Base-by-base conservation (phyloP, 2,797 vertebrate species). In the Microtus californicus region DNA sequence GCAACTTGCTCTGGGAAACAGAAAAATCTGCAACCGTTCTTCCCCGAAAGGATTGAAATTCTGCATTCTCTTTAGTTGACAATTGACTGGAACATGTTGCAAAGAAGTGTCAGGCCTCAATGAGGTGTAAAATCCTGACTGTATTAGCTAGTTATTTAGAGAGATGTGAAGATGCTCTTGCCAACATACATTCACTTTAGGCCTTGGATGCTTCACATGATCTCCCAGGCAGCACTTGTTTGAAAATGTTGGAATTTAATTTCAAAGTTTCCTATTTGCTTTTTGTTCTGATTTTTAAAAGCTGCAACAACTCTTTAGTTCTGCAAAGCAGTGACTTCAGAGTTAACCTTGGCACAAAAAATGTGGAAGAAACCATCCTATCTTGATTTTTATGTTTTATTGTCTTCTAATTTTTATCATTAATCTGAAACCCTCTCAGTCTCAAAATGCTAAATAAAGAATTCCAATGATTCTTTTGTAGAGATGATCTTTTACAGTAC, bases 61-160 rank as follows among this genome's bases (percentile, higher is more conserved):
- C 90, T 96, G 34, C 82, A 95, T 97, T 97, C 96, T 95, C 96
- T 97, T 96, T 87, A 86, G 90, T 89, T 97, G 97, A 97, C 96
- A 98, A 97, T 97, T 96, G 94, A 97, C 93, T 98, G 81, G 95
- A 97, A 97, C 96, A 97, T 96, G 95, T 97, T 95, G 90, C 92
- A 97, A 97, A 96, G 96, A 97, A 96, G 91, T 97, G 95, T 95
- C 95, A 97, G 95, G 87, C 94, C 94, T 96, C 73, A 0, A 93
- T 97, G 92, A 97, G 87, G 97, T 98, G 95, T 89, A 97, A 98
- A 98, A 97, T 95, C 94, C 97, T 97, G 97, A 97, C 97, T 96
- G 95, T 97, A 97, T 97, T 97, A 98, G 93, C 95, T 97, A 93
- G 97, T 97, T 97, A 97, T 98, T 98, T 97, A 96, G 94, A 97